Evolutionary conservation across 2,888 invertebrate species (phyloP), one percentile per base, ranked within the genome.

Genomic region (Timandra comae): DNA sequence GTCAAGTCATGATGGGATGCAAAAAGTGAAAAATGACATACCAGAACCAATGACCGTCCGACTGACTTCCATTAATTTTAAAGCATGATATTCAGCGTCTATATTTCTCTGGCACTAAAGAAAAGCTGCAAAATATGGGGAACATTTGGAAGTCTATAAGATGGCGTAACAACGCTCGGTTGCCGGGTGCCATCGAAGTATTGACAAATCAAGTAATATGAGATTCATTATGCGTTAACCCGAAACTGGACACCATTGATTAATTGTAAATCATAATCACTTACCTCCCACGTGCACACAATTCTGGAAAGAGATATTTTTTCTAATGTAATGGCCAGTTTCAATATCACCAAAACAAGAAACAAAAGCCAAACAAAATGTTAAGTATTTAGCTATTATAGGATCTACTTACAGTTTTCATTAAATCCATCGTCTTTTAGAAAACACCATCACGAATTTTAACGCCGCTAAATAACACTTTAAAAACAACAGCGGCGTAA

Each of bases 361-460:
- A 86, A 86, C 85, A 85, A 84, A 85, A 84, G 84, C 82, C 81
- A 85, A 85, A 85, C 82, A 79, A 72, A 60, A 73, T 73, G 64
- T 70, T 65, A 55, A 63, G 56, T 56, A 62, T 66, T 63, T 49
- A 63, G 62, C 59, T 57, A 63, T 63, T 68, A 52, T 69, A 66
- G 52, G 49, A 39, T 46, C 49, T 50, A 52, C 81, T 87, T 82
- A 87, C 88, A 86, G 86, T 84, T 86, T 87, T 87, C 84, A 86
- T 84, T 76, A 86, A 81, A 87, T 87, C 87, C 87, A 87, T 87
- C 80, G 86, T 86, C 86, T 84, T 74, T 76, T 84, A 69, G 67
- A 69, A 75, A 76, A 75, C 85, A 86, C 80, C 87, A 86, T 87
- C 75, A 84, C 86, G 82, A 84, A 79, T 70, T 68, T 66, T 80